Conservation (phyloP, 2,888 invertebrate genomes). For the Gasteruption jaculator region DNA sequence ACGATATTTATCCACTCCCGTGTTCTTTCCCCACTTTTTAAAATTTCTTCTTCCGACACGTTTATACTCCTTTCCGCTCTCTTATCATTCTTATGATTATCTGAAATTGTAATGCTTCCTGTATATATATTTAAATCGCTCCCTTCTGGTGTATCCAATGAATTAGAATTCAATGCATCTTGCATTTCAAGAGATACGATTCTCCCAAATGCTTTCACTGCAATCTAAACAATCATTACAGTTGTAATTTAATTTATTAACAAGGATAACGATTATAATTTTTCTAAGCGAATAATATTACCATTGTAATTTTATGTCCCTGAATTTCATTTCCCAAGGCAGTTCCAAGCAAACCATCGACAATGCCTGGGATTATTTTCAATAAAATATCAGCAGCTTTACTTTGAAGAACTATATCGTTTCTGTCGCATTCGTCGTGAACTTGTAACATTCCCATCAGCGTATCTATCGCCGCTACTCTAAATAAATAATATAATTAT, state of each 20-base stretch:
- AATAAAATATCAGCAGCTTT: slow-evolving; percentile 59
- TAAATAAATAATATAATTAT: slow-evolving; percentile 31
- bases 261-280: slow-evolving; percentile 1
- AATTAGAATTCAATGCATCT: too few species aligned
- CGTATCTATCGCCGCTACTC: slow-evolving; percentile 57
- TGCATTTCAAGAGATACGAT: slow-evolving; percentile 52
- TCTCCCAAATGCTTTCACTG: slow-evolving; percentile 52
- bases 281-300: slow-evolving; percentile 45
- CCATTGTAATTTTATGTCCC: slow-evolving; percentile 61
- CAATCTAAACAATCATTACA: slow-evolving; percentile 41
- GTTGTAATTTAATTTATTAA: slow-evolving; percentile 7
- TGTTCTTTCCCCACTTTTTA: slow-evolving; percentile 50
- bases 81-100: too few species aligned
- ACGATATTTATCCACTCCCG: slow-evolving; percentile 59
- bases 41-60: slow-evolving; percentile 46
- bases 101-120: too few species aligned
- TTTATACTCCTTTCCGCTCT: too few species aligned
- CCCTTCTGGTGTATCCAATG: too few species aligned
- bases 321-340: slow-evolving; percentile 58
- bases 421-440: slow-evolving; percentile 55
- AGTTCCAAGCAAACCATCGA: slow-evolving; percentile 58
- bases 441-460: slow-evolving; percentile 63
- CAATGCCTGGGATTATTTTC: slow-evolving; percentile 63
- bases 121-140: too few species aligned
- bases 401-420: slow-evolving; percentile 55